phyloP scores from a whole-genome alignment of 23 tunicate species.

The Diplosoma virens region DNA sequence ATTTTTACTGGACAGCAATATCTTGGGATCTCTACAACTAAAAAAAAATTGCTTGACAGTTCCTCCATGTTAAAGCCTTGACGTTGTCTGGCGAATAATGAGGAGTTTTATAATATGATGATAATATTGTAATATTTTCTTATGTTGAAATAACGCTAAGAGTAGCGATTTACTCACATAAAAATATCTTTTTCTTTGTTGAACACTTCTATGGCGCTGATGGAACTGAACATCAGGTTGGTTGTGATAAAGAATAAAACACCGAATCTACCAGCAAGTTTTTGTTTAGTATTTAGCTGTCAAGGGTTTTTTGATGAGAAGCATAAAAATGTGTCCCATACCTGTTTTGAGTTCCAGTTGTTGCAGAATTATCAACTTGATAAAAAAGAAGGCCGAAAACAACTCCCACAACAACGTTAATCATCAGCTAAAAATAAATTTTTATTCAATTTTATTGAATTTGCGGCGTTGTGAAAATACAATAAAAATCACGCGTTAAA shows the following conservation, averaged over 20 bases:
- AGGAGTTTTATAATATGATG: too few species aligned
- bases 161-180: constrained; percentile 85
- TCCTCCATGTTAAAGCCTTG: too few species aligned
- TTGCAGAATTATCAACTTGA: constrained; percentile 60
- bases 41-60: too few species aligned
- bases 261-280: constrained; percentile 50
- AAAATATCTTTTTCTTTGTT: constrained; percentile 82
- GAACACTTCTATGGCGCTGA: constrained; percentile 86
- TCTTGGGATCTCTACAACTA: too few species aligned
- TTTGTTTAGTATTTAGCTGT: background rate
- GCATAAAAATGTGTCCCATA: background rate
- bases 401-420: constrained; percentile 66
- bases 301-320: background rate
- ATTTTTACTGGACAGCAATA: too few species aligned
- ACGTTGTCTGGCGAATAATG: too few species aligned
- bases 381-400: constrained; percentile 81
- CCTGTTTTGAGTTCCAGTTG: constrained; percentile 86
- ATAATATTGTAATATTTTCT: too few species aligned
- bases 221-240: constrained; percentile 75
- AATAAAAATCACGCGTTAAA: too few species aligned
- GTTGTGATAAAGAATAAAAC: constrained; percentile 92
- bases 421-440: constrained; percentile 27
- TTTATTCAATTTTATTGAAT: background rate
- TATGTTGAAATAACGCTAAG: too few species aligned
- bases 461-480: background rate